Conservation (phyloP, 2,113 vertebrate genomes). For the Micronisus gabar region DNA sequence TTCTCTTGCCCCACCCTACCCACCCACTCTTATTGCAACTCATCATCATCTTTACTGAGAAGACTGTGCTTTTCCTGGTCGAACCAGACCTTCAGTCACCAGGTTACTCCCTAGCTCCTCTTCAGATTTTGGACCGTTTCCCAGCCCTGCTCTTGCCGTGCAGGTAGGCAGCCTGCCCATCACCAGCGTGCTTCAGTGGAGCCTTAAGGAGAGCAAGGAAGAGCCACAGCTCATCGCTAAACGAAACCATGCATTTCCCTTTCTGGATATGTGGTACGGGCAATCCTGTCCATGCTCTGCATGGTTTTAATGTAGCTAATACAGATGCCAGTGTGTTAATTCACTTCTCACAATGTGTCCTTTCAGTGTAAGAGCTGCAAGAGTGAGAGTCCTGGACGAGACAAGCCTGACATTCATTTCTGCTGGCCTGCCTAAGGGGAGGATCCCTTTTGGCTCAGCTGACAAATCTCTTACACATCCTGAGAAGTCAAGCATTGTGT, state of each 20-base stretch:
- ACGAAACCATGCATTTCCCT: not conserved
- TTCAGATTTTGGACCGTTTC: not conserved
- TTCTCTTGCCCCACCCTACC: slow-evolving; percentile 6
- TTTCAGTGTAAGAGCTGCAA: not conserved
- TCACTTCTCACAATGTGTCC: slow-evolving; percentile 14
- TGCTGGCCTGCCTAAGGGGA: not conserved
- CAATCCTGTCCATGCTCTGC: not conserved
- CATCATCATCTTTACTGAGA: not conserved
- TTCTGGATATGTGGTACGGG: not conserved
- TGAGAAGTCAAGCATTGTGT: not conserved
- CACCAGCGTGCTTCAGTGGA: not conserved
- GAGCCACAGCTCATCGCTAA: not conserved
- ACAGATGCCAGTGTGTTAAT: not conserved
- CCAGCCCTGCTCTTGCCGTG: not conserved
- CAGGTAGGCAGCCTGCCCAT: slow-evolving; percentile 22
- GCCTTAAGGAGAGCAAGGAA: not conserved
- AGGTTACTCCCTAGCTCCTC: not conserved
- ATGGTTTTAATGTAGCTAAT: not conserved
- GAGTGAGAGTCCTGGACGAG: not conserved
- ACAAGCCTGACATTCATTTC: slow-evolving; percentile 2
- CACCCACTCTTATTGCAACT: slow-evolving; percentile 20
- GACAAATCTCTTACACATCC: not conserved
- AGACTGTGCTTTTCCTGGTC: slow-evolving; percentile 12
- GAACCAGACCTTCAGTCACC: slow-evolving; percentile 37
- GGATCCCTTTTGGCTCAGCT: slow-evolving; percentile 20